Conservation (phyloP, 1,140 invertebrate genomes). For the Danaus melanippus region DNA sequence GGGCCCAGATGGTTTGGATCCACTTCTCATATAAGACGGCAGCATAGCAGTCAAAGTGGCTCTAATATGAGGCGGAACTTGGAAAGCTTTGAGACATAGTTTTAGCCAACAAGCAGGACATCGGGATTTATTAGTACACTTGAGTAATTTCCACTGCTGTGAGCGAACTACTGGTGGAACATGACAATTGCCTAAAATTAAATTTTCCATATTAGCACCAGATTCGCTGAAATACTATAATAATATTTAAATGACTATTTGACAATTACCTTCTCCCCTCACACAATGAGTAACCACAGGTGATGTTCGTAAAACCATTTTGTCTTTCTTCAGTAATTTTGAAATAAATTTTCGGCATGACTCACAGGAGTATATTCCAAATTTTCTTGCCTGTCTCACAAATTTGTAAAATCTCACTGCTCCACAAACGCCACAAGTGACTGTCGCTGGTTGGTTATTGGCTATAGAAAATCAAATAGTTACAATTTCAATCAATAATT, state of each 20-base stretch:
- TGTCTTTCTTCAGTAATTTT: slow-evolving; percentile 81
- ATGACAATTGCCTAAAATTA: slow-evolving; percentile 74
- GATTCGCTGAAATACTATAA: background rate
- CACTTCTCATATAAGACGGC: slow-evolving; percentile 70
- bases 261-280: slow-evolving; percentile 75
- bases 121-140: slow-evolving; percentile 79
- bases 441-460: slow-evolving; percentile 74
- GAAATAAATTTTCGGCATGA: slow-evolving; percentile 89
- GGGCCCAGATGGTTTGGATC: slow-evolving; percentile 33
- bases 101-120: slow-evolving; percentile 92
- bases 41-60: slow-evolving; percentile 76
- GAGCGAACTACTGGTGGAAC: slow-evolving; percentile 80
- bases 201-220: slow-evolving; percentile 8
- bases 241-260: slow-evolving; percentile 5
- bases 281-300: slow-evolving; percentile 77
- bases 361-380: slow-evolving; percentile 88
- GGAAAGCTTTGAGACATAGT: slow-evolving; percentile 84
- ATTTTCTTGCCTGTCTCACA: slow-evolving; percentile 84
- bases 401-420: slow-evolving; percentile 83
- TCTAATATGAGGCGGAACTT: slow-evolving; percentile 79
- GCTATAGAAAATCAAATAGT: slow-evolving; percentile 36
- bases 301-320: slow-evolving; percentile 71
- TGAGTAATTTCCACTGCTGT: slow-evolving; percentile 80
- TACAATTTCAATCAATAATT: slow-evolving; percentile 7
- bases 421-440: slow-evolving; percentile 85